Evolutionary conservation across 2,797 vertebrate genomes (phyloP).

Genomic region (Brotula barbata): DNA sequence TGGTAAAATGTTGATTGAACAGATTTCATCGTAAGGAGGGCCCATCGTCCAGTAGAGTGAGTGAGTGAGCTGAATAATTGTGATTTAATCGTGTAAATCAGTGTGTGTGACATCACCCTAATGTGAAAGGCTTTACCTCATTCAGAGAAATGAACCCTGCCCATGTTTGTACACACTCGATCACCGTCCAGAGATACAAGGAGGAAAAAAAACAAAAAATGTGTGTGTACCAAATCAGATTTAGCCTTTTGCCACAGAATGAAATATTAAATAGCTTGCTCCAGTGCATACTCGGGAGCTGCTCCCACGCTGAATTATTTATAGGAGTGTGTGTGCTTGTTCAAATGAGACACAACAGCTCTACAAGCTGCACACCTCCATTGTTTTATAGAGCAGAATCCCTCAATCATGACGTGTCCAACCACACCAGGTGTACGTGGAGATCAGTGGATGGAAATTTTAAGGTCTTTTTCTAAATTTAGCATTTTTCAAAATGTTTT

Average conservation of each 20-base stretch:
- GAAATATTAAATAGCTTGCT: slow-evolving; percentile 76
- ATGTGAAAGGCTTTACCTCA: slow-evolving; percentile 62
- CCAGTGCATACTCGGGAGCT: slow-evolving; percentile 61
- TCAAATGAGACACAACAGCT: slow-evolving; percentile 70
- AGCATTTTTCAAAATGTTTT: no score
- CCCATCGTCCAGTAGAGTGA: no score
- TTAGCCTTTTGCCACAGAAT: slow-evolving; percentile 80
- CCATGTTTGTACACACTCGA: slow-evolving; percentile 46
- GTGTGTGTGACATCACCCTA: slow-evolving; percentile 50
- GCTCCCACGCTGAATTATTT: slow-evolving; percentile 79
- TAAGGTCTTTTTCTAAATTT: no score
- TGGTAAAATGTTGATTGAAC: slow-evolving; percentile 10
- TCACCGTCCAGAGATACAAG: slow-evolving; percentile 42
- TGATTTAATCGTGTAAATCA: slow-evolving; percentile 63
- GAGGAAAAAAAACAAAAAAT: slow-evolving; percentile 22
- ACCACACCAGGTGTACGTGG: slow-evolving; percentile 15
- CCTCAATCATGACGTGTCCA: slow-evolving; percentile 6
- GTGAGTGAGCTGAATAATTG: no score
- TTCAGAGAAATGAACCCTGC: slow-evolving; percentile 59
- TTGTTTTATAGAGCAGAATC: slow-evolving; percentile 47
- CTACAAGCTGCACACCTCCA: slow-evolving; percentile 52
- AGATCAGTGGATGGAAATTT: no score
- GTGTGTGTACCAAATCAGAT: slow-evolving; percentile 68
- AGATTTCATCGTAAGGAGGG: neutral
- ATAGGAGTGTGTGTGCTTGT: slow-evolving; percentile 71